These are phyloP conservation scores for Anguilla obscura DNA, from an alignment of 2,797 vertebrate genomes.

Conservation along the genomic window DNA sequence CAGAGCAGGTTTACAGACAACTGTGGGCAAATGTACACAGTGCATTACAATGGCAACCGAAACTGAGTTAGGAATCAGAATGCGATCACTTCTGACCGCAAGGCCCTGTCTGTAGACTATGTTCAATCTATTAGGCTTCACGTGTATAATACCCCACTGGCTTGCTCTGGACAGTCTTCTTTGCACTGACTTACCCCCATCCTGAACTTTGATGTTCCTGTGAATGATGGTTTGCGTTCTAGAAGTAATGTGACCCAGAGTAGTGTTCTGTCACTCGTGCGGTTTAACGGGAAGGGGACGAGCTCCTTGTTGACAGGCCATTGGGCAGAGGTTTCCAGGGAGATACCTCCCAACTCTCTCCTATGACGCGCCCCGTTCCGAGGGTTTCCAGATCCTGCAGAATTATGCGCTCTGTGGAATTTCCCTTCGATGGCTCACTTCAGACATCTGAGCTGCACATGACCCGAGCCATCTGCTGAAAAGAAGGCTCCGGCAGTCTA, in stretches of 20 bases:
- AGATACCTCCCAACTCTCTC: conserved; percentile 36
- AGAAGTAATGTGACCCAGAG: not conserved
- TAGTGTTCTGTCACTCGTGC: not conserved
- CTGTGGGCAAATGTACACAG: not conserved
- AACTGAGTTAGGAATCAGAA: not conserved
- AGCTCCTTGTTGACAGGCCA: conserved; percentile 41
- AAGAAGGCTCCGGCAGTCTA: not conserved
- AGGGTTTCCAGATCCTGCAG: conserved; percentile 42
- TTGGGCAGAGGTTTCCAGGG: conserved; percentile 33
- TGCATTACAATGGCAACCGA: not conserved
- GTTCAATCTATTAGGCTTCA: not conserved
- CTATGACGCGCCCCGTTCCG: conserved; percentile 39
- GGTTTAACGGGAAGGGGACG: conserved; percentile 36
- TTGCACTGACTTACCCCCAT: not conserved
- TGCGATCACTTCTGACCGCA: not conserved
- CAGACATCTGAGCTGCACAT: conserved; percentile 62
- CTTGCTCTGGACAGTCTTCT: not conserved
- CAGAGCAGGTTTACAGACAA: not conserved
- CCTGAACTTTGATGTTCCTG: conserved; percentile 17
- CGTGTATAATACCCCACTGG: not conserved
- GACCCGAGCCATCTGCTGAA: conserved; percentile 34
- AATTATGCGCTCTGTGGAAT: conserved; percentile 57
- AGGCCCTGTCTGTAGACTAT: not conserved
- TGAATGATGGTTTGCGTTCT: not conserved
- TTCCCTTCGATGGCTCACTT: conserved; percentile 53